phyloP scores from a whole-genome alignment of 2,888 invertebrate species.

The Hirudinaria manillensis region DNA sequence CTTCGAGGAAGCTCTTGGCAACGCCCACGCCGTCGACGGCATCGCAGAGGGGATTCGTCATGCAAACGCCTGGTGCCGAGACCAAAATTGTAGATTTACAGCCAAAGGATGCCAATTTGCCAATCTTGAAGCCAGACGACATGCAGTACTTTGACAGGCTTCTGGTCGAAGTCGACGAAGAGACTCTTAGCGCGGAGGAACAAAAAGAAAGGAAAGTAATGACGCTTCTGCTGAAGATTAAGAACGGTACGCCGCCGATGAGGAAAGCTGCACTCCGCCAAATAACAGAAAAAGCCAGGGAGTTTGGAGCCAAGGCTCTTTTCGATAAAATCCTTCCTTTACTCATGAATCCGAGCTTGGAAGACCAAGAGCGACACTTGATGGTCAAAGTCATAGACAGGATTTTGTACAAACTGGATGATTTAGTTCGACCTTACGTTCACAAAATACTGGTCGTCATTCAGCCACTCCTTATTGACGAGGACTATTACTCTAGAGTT shows the following conservation, averaged over 20 bases:
- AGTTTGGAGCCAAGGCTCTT: slow-evolving; percentile 94
- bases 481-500: slow-evolving; percentile 98
- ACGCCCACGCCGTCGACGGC: slow-evolving; percentile 85
- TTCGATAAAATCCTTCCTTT: slow-evolving; percentile 97
- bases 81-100: slow-evolving; percentile 77
- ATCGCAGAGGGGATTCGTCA: slow-evolving; percentile 53
- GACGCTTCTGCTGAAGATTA: slow-evolving; percentile 93
- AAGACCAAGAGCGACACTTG: slow-evolving; percentile 96
- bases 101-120: slow-evolving; percentile 73
- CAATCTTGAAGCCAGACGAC: slow-evolving; percentile 98
- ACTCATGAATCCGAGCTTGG: slow-evolving; percentile 97
- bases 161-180: slow-evolving; percentile 91
- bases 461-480: slow-evolving; percentile 94
- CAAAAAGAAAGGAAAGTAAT: slow-evolving; percentile 97
- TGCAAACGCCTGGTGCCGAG: slow-evolving; percentile 54
- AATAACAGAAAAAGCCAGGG: slow-evolving; percentile 96
- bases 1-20: slow-evolving; percentile 90
- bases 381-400: slow-evolving; percentile 91
- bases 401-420: slow-evolving; percentile 94
- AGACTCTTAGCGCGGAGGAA: slow-evolving; percentile 86
- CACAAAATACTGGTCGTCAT: slow-evolving; percentile 99
- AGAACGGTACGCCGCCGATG: slow-evolving; percentile 99
- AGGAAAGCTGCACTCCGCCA: slow-evolving; percentile 89
- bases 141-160: slow-evolving; percentile 99
- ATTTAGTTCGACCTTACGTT: slow-evolving; percentile 94